Conservation (phyloP, 1,140 invertebrate genomes). For the Solenopsis invicta region DNA sequence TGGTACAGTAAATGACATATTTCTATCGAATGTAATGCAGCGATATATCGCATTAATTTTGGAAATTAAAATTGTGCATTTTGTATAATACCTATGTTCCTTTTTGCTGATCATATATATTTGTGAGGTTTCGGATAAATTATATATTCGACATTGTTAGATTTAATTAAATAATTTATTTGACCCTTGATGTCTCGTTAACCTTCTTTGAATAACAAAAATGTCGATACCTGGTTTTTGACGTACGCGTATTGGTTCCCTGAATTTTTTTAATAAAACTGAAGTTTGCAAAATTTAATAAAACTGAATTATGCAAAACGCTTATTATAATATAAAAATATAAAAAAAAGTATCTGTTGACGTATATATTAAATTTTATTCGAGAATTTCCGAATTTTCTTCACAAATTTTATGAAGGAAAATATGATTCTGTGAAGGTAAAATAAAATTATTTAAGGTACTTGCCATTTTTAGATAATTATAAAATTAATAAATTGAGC, state of each 20-base stretch:
- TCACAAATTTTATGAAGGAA: background rate
- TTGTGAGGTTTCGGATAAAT: background rate
- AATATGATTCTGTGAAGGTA: background rate
- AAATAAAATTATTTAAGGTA: slow-evolving; percentile 24
- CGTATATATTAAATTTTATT: background rate
- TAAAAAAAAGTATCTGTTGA: background rate
- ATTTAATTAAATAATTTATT: slow-evolving; percentile 23
- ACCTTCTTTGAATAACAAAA: background rate
- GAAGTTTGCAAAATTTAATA: background rate
- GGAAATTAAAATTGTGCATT: background rate
- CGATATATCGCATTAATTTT: slow-evolving; percentile 3
- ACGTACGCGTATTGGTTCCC: background rate
- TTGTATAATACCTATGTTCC: background rate
- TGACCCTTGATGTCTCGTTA: background rate
- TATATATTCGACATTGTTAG: background rate
- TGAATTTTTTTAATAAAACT: slow-evolving; percentile 11
- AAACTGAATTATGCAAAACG: background rate
- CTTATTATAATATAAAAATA: background rate
- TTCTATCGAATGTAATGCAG: slow-evolving; percentile 16
- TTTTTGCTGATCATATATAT: background rate
- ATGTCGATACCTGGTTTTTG: background rate
- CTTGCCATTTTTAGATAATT: background rate
- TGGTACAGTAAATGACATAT: background rate
- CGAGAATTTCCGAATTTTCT: slow-evolving; percentile 3
- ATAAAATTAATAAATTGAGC: slow-evolving; percentile 13